Conservation (phyloP, 2,113 vertebrate genomes). For the Ammodytes dubius region DNA sequence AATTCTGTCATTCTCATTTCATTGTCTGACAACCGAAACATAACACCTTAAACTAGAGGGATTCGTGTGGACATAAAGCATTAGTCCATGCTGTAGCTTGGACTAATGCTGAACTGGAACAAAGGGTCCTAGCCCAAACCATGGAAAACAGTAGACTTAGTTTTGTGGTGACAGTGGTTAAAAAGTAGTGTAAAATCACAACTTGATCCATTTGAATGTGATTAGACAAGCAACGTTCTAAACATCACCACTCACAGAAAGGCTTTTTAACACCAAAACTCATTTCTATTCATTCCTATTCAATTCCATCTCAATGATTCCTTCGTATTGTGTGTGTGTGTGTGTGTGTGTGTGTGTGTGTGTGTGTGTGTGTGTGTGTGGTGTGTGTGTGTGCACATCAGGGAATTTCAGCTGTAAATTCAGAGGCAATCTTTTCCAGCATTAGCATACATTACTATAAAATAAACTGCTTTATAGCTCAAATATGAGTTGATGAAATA, state of each 20-base stretch:
- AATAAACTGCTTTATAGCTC: slow-evolving; percentile 41
- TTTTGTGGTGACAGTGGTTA: background rate
- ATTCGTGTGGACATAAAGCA: background rate
- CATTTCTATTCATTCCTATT: slow-evolving; percentile 19
- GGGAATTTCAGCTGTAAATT: slow-evolving; percentile 44
- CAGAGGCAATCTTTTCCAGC: slow-evolving; percentile 37
- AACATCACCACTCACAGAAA: background rate
- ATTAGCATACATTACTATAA: slow-evolving; percentile 34
- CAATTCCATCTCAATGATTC: background rate
- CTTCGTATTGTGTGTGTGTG: slow-evolving; percentile 3
- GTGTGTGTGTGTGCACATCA: background rate
- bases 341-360: no score
- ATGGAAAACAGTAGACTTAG: background rate
- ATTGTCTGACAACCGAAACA: background rate
- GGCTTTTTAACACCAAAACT: slow-evolving; percentile 8
- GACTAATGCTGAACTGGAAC: background rate
- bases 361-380: no score
- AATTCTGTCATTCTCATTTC: background rate
- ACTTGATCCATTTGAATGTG: no score
- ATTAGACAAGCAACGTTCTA: background rate
- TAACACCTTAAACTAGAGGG: background rate
- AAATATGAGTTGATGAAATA: slow-evolving; percentile 55
- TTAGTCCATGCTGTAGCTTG: background rate
- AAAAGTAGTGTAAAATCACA: no score
- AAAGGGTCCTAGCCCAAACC: background rate